Conservation (phyloP, 2,113 vertebrate species). For the Phrynocephalus versicolor region DNA sequence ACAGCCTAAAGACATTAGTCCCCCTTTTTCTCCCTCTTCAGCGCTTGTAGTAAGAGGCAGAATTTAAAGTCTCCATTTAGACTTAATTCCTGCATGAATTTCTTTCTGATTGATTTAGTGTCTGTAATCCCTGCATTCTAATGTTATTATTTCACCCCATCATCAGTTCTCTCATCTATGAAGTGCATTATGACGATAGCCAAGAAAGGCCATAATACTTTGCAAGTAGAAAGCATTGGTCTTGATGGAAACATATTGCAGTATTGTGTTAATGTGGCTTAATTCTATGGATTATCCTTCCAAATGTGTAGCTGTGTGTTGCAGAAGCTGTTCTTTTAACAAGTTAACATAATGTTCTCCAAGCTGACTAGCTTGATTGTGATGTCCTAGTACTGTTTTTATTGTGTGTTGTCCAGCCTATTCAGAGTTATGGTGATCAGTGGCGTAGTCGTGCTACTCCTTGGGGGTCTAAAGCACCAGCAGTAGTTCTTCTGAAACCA, state of each 20-base stretch:
- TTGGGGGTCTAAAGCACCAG: too few relatives aligned
- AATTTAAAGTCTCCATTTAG: neutral
- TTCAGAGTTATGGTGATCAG: too few relatives aligned
- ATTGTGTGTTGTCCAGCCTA: too few relatives aligned
- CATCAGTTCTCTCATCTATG: neutral
- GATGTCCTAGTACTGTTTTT: too few relatives aligned
- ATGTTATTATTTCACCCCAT: neutral
- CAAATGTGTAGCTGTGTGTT: neutral
- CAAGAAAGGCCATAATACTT: neutral
- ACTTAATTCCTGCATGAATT: neutral
- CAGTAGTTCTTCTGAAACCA: too few relatives aligned
- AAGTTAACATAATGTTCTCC: neutral
- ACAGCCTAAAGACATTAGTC: neutral
- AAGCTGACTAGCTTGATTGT: too few relatives aligned
- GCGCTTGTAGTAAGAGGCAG: too few relatives aligned
- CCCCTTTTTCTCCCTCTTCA: too few relatives aligned
- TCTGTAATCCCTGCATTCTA: neutral
- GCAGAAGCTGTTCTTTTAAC: neutral
- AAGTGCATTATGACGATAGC: neutral
- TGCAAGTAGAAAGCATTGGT: neutral
- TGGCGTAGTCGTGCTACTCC: too few relatives aligned
- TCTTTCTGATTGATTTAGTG: neutral
- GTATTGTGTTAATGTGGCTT: neutral
- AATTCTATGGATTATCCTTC: neutral
- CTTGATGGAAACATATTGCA: neutral